Conservation (phyloP, 2,888 invertebrate genomes). For the Rugalucina vietnamica region DNA sequence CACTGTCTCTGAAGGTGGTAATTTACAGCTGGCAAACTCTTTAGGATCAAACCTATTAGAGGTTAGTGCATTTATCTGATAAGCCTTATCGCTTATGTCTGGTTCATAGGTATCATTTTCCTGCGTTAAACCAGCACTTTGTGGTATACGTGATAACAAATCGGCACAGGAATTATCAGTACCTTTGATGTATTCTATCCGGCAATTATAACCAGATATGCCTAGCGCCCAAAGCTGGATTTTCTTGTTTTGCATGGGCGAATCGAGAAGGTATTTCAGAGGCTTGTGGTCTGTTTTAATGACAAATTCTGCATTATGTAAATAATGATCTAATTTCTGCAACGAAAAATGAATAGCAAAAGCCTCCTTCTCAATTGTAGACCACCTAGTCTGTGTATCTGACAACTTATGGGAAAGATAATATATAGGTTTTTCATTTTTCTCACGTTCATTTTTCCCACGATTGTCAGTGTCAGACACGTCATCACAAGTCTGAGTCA, state of each 20-base stretch:
- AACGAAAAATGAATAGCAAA: conserved; percentile 31
- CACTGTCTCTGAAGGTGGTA: neutral
- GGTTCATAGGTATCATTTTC: neutral
- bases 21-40: conserved; percentile 9
- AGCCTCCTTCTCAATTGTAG: conserved; percentile 12
- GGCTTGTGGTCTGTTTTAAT: conserved; percentile 41
- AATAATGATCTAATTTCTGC: conserved; percentile 29
- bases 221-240: conserved; percentile 27
- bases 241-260: conserved; percentile 39
- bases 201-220: conserved; percentile 39
- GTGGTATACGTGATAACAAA: conserved; percentile 18
- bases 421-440: neutral
- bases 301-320: conserved; percentile 29
- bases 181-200: conserved; percentile 39
- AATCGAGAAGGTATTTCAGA: conserved; percentile 20
- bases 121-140: neutral
- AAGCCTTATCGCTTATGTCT: conserved; percentile 44
- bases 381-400: neutral
- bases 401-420: conserved; percentile 22
- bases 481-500: no score
- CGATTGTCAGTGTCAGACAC: no score
- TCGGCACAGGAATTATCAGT: conserved; percentile 30
- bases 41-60: conserved; percentile 51
- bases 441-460: no score
- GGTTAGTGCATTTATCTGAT: conserved; percentile 34